phyloP scores from a whole-genome alignment of 2,113 vertebrate genomes.

The Apaloderma vittatum region DNA sequence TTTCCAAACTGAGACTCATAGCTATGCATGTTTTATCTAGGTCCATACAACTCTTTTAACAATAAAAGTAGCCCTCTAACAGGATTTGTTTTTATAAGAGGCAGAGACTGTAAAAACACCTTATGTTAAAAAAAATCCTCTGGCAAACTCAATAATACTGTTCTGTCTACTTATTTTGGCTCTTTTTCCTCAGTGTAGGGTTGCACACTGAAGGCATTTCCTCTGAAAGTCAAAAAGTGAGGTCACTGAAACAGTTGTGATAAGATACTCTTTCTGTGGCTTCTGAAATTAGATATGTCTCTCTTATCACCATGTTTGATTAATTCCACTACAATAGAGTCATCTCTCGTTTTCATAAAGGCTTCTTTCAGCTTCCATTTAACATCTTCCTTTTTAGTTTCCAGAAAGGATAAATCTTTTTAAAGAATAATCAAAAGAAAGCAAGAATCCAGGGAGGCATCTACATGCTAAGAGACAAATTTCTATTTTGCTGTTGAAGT shows the following conservation, averaged over 20 bases:
- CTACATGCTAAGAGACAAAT: not conserved
- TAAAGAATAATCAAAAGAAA: not conserved
- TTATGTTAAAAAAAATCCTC: not conserved
- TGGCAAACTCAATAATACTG: not conserved
- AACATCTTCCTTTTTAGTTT: not conserved
- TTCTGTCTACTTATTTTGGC: constrained; percentile 16
- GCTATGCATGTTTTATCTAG: not conserved
- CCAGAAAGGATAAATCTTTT: not conserved
- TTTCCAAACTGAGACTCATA: not conserved
- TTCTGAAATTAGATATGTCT: constrained; percentile 49
- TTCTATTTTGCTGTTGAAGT: not conserved
- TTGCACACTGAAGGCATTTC: constrained; percentile 51
- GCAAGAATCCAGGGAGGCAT: not conserved
- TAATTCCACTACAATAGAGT: constrained; percentile 19
- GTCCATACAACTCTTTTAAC: not conserved
- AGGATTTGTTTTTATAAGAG: not conserved
- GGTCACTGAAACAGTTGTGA: not conserved
- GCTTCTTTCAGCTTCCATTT: not conserved
- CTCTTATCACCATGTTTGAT: constrained; percentile 33
- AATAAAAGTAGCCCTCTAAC: not conserved
- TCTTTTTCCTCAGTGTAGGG: not conserved
- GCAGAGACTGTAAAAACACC: not conserved
- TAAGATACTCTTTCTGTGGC: constrained; percentile 34
- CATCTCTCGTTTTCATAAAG: constrained; percentile 13
- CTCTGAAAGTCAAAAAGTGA: constrained; percentile 47